phyloP scores from a whole-genome alignment of 2,113 vertebrate genomes.

The Rynchops niger region DNA sequence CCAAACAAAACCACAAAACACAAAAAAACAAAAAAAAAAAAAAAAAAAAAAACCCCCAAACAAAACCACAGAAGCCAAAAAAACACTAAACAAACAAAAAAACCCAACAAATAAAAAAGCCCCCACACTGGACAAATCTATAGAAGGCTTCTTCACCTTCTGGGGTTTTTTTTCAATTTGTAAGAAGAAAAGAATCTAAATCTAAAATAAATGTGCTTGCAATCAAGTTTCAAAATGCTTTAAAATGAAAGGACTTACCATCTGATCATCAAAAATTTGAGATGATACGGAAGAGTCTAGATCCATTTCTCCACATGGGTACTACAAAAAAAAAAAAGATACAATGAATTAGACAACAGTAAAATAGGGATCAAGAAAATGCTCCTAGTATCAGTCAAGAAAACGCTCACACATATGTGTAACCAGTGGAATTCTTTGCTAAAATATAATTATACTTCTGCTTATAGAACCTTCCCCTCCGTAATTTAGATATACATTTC shows the following conservation, averaged over 20 bases:
- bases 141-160: not conserved
- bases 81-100: not conserved
- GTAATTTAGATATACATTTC: not conserved
- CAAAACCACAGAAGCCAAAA: not conserved
- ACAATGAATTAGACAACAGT: not conserved
- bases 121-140: not conserved
- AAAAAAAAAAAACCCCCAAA: too few species aligned
- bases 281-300: constrained; percentile 66
- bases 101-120: not conserved
- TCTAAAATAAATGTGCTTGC: not conserved
- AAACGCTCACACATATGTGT: accelerated
- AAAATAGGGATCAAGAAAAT: not conserved
- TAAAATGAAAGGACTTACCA: constrained; percentile 57
- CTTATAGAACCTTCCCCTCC: not conserved
- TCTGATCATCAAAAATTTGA: constrained; percentile 70
- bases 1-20: too few species aligned
- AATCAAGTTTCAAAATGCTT: not conserved
- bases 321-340: constrained; percentile 45
- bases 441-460: not conserved
- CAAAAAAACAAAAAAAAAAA: too few species aligned
- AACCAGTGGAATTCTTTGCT: not conserved
- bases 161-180: not conserved
- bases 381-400: not conserved
- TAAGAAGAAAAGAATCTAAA: not conserved
- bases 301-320: constrained; percentile 38